phyloP scores from a whole-genome alignment of 1,140 invertebrate species.

The Trinorchestia longiramus region DNA sequence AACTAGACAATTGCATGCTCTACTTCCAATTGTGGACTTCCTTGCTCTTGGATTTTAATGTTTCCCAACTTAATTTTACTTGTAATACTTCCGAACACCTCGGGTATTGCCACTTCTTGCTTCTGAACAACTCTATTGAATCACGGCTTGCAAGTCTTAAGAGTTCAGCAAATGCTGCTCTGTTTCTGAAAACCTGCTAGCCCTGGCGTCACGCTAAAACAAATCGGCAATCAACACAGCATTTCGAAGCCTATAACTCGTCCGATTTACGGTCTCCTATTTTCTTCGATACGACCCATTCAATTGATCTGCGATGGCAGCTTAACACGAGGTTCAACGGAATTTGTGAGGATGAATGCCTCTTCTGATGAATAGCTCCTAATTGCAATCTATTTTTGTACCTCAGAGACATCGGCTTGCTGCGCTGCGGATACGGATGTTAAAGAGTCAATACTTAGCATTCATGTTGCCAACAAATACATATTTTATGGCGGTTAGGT shows the following conservation, averaged over 20 bases:
- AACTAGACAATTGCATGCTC: not conserved
- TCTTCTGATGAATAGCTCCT: not conserved
- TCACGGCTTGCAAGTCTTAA: not conserved
- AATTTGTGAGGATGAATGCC: not conserved
- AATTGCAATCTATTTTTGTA: not conserved
- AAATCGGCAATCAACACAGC: not conserved
- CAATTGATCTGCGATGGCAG: not conserved
- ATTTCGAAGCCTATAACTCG: not conserved
- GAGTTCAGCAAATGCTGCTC: not conserved
- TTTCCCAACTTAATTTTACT: not conserved
- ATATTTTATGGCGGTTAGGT: not conserved
- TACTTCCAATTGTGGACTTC: not conserved
- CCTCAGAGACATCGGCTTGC: not conserved
- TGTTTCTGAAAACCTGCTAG: not conserved
- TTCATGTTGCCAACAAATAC: not conserved
- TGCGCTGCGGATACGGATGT: not conserved
- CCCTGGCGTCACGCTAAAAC: not conserved
- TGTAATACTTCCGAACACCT: not conserved
- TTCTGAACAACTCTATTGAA: not conserved
- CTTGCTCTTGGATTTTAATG: not conserved
- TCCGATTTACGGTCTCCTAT: not conserved
- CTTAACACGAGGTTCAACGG: not conserved
- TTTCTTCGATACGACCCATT: not conserved
- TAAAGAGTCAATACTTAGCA: not conserved
- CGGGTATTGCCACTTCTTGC: too few relatives aligned